phyloP scores from a whole-genome alignment of 2,113 vertebrate species.

The Tinamus guttatus region DNA sequence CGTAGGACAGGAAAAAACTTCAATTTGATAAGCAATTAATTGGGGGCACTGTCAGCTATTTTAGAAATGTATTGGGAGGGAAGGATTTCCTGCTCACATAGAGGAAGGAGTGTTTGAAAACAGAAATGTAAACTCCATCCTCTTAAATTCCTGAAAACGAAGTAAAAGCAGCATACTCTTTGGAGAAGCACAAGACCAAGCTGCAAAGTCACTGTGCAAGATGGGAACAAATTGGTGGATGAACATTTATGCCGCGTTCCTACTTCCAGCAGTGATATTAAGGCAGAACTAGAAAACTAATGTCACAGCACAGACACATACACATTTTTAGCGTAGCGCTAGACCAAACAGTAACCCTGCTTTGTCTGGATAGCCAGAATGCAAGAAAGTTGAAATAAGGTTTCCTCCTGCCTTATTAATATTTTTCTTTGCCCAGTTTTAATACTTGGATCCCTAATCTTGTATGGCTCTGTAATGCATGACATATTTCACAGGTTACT shows the following conservation, averaged over 20 bases:
- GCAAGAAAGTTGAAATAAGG: background rate
- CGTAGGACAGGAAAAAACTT: slow-evolving; percentile 50
- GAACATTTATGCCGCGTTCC: background rate
- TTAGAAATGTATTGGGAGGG: background rate
- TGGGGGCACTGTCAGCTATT: slow-evolving; percentile 39
- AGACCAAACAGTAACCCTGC: background rate
- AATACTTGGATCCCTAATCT: background rate
- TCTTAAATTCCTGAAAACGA: background rate
- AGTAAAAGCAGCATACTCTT: background rate
- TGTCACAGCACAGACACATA: background rate
- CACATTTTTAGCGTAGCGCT: background rate
- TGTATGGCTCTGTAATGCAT: background rate
- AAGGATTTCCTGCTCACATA: slow-evolving; percentile 43
- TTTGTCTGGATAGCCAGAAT: background rate
- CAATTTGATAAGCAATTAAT: slow-evolving; percentile 30
- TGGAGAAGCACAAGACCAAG: background rate
- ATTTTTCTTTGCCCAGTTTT: background rate
- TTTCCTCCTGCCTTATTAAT: background rate
- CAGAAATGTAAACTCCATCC: slow-evolving; percentile 48
- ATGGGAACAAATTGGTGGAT: background rate
- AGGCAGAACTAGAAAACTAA: background rate
- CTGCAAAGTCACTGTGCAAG: background rate
- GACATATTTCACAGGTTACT: background rate
- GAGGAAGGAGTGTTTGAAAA: slow-evolving; percentile 56
- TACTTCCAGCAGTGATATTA: background rate